A percentile compares a stretch with the other conserved stretches of the same genome.
phyloP scores from a whole-genome alignment of 2,888 invertebrate genomes.

The Pharmacophagus antenor region DNA sequence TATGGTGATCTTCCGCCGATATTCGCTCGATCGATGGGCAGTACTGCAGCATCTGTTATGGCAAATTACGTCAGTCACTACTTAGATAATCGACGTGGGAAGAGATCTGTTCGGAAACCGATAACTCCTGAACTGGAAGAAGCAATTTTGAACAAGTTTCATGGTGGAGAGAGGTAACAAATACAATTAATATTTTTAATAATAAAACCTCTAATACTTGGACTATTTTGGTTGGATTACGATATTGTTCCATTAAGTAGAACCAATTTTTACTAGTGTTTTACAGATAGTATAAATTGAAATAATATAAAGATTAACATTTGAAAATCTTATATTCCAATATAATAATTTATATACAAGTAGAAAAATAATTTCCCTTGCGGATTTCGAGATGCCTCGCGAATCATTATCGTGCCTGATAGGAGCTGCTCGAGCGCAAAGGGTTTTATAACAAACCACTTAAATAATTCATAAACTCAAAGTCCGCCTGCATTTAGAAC shows the following conservation, averaged over 20 bases:
- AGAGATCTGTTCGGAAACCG: conserved; percentile 53
- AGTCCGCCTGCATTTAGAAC: background rate
- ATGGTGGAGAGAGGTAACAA: conserved; percentile 87
- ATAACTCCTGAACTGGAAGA: conserved; percentile 61
- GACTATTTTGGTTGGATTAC: no score
- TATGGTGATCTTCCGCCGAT: conserved; percentile 89
- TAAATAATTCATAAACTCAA: background rate
- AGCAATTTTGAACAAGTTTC: conserved; percentile 76
- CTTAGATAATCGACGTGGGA: conserved; percentile 82
- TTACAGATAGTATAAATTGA: no score
- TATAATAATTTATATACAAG: no score
- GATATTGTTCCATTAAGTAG: no score
- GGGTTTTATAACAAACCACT: background rate
- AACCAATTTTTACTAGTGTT: no score
- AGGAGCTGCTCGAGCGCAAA: no score
- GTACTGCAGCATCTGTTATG: conserved; percentile 84
- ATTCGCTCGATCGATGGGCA: conserved; percentile 88
- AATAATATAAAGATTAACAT: no score
- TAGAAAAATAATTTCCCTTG: no score
- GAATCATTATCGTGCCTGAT: no score
- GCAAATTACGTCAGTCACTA: conserved; percentile 88
- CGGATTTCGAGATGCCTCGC: no score
- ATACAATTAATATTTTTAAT: background rate
- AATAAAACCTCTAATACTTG: no score
- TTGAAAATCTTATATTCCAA: no score